Conservation (phyloP, 2,888 invertebrate species). For the Ethmia dodecea region DNA sequence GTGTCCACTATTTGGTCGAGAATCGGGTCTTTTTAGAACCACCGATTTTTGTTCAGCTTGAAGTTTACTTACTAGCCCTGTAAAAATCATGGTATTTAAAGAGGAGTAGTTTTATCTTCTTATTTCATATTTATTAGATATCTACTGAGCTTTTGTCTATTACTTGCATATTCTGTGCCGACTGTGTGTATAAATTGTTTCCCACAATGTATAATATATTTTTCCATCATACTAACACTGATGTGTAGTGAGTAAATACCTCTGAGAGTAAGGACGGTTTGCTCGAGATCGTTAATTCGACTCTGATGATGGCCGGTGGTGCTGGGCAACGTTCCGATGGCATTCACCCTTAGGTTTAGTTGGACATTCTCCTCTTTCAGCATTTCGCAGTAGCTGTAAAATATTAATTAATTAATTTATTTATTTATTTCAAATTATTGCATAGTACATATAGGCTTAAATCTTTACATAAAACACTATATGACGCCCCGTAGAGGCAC, state of each 20-base stretch:
- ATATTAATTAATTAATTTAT: not conserved
- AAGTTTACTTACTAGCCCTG: slow-evolving; percentile 62
- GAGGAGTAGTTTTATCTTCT: no score
- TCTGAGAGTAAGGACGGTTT: slow-evolving; percentile 68
- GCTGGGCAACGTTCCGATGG: slow-evolving; percentile 39
- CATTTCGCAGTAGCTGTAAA: slow-evolving; percentile 77
- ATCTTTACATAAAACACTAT: no score
- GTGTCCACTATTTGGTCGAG: slow-evolving; percentile 50
- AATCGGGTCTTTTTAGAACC: slow-evolving; percentile 40
- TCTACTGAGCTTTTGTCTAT: no score
- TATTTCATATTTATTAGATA: no score
- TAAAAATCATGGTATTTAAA: not conserved
- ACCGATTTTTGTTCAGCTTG: slow-evolving; percentile 55
- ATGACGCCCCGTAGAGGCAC: no score
- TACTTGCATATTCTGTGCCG: no score
- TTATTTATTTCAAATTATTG: no score
- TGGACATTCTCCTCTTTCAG: slow-evolving; percentile 79
- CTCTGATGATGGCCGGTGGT: slow-evolving; percentile 42
- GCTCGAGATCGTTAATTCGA: slow-evolving; percentile 66
- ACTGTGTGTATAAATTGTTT: no score
- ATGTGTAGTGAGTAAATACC: slow-evolving; percentile 31
- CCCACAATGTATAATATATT: no score
- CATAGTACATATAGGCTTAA: no score
- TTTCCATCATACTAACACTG: no score
- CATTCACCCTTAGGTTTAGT: slow-evolving; percentile 47